Base-by-base conservation (phyloP, 2,797 vertebrate species). In the Leuciscus waleckii region DNA sequence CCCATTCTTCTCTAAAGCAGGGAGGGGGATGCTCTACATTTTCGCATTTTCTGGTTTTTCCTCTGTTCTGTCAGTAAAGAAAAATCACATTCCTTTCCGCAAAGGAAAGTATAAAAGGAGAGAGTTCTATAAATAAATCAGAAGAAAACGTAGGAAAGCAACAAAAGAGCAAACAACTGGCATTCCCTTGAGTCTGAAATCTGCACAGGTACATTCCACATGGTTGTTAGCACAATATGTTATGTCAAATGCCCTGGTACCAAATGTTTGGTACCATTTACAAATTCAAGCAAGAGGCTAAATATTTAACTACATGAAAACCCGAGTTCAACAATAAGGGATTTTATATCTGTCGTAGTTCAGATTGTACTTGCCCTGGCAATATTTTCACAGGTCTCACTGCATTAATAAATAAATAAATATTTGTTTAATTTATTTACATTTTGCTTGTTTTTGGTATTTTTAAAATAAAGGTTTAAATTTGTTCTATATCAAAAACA, bases 121-220 rank as follows among this genome's bases (percentile, higher is more conserved):
- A 46, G n/a, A 77, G 85, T 70, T 83, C 81, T 84, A 87, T 87
- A 87, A 88, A 90, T 87, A 87, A 83, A 83, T 79, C 77, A 73
- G 51, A 56, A n/a, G 35, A 61, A 75, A 46, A 13, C 0, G 16
- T 21, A 61, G 26, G 69, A 39, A 69, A 43, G 32, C 39, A 26
- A 67, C 37, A 63, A 65, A 19, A 83, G 69, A 71, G 79, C 73
- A 49, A 49, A 32, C 61, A 73, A 69, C 19, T n/a, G 39, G 65
- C 58, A 49, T 7, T 76, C 10, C 49, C 49, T n/a, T 2, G 78
- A 58, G 84, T 39, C 9, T 76, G n/a, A 67, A 29, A 81, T 74
- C 49, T 61, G 67, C 68, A 41, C 35, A 71, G 78, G 65, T 51
- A 54, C 41, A 56, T 78, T 77, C n/a, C 49, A 77, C 26, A 16